Conservation (phyloP, 2,888 invertebrate genomes). For the Bimastos eiseni region DNA sequence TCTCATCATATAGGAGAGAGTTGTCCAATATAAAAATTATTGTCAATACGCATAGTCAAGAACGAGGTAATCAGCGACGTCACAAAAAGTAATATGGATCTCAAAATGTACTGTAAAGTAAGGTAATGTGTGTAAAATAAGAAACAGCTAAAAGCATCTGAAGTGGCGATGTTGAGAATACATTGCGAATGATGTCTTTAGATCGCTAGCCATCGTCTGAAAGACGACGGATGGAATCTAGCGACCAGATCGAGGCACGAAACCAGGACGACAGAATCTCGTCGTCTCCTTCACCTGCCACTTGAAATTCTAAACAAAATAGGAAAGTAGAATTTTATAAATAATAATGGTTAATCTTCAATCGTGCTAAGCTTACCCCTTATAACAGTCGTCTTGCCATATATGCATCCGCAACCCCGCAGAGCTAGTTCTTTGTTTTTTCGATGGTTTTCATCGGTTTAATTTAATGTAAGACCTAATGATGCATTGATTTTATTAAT, state of each 20-base stretch:
- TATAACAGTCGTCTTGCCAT: not conserved
- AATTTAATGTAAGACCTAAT: too few species aligned
- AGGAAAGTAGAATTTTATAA: not conserved
- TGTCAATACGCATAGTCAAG: not conserved
- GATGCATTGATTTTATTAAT: too few species aligned
- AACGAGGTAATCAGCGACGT: not conserved
- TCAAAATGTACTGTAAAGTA: not conserved
- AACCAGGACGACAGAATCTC: conserved; percentile 17
- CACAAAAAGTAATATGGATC: not conserved
- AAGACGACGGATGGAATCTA: not conserved
- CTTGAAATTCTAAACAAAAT: conserved; percentile 21
- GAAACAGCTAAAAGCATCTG: not conserved
- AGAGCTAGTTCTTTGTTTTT: too few species aligned
- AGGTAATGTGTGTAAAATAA: not conserved
- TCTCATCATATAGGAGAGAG: too few species aligned
- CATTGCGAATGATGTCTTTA: not conserved
- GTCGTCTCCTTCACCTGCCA: conserved; percentile 22
- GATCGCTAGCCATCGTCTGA: not conserved
- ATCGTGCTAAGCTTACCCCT: not conserved
- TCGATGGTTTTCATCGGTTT: not conserved
- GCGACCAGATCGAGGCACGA: conserved; percentile 14
- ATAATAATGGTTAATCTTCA: not conserved
- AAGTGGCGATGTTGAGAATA: not conserved
- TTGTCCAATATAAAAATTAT: not conserved
- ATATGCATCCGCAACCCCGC: not conserved